phyloP scores from a whole-genome alignment of 2,888 invertebrate species.

The Mesorhabditis sp. region DNA sequence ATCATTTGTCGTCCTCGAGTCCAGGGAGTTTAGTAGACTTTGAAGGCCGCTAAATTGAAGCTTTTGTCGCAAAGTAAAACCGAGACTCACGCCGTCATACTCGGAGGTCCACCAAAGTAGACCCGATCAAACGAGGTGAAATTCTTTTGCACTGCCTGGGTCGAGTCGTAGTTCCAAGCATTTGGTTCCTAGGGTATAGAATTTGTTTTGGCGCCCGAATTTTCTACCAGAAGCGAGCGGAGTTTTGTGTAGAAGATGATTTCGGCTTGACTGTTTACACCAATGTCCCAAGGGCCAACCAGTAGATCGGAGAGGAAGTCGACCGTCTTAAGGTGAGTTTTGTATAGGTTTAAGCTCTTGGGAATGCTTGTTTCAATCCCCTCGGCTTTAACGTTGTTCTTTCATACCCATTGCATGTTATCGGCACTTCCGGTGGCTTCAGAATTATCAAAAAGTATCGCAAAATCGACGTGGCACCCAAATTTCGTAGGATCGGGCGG shows the following conservation, averaged over 20 bases:
- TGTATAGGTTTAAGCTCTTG: too few species aligned
- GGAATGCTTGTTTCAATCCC: too few species aligned
- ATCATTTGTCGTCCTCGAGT: background rate
- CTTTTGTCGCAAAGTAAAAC: too few species aligned
- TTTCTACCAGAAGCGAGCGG: background rate
- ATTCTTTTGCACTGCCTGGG: background rate
- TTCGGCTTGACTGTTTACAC: constrained; percentile 2
- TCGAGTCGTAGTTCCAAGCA: background rate
- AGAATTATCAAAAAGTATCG: background rate
- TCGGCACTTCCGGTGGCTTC: background rate
- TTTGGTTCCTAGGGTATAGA: background rate
- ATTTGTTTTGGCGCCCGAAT: background rate
- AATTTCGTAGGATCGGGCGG: constrained; percentile 3
- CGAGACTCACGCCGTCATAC: constrained; percentile 3
- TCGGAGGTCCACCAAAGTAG: background rate
- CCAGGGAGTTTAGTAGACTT: background rate
- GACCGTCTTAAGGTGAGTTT: background rate
- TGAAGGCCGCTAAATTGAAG: background rate
- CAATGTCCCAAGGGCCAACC: background rate
- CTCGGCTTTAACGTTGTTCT: background rate
- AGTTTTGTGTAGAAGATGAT: background rate
- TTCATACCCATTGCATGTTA: constrained; percentile 4
- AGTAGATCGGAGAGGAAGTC: background rate
- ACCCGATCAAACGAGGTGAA: background rate
- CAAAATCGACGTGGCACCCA: constrained; percentile 2